A percentile compares a stretch with the other conserved stretches of the same genome.
Conservation (phyloP, 2,113 vertebrate genomes). For the Dipodomys spectabilis region DNA sequence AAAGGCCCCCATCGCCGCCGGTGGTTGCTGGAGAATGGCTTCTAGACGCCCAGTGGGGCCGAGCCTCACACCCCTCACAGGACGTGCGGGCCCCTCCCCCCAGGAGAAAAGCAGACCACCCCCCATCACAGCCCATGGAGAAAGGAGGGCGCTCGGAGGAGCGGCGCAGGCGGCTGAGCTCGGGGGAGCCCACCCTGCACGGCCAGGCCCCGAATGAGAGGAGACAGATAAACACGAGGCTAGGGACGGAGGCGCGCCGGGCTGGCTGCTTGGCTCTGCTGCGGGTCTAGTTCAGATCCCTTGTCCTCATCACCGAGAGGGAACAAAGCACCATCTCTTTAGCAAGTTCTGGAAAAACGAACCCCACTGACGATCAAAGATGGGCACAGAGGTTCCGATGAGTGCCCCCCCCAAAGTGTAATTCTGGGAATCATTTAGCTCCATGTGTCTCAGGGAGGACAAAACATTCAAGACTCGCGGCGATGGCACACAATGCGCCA, state of each 20-base stretch:
- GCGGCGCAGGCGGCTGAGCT: accelerated
- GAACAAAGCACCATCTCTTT: not conserved
- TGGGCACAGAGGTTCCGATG: not conserved
- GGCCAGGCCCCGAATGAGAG: not conserved
- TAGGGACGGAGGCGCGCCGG: too few species aligned
- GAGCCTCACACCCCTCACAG: not conserved
- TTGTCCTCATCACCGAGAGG: not conserved
- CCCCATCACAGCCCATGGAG: not conserved
- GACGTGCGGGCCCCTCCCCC: not conserved
- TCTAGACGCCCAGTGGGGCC: not conserved
- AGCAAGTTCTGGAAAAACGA: not conserved
- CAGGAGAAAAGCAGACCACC: not conserved
- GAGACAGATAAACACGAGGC: too few species aligned
- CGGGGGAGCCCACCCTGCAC: accelerated
- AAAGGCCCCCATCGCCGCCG: not conserved
- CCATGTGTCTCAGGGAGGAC: not conserved
- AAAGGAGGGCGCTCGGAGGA: not conserved
- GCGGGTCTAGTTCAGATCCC: not conserved
- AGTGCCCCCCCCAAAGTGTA: not conserved
- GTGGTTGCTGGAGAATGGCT: not conserved
- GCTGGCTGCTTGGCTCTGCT: not conserved
- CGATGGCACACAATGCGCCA: too few species aligned
- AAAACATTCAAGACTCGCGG: not conserved
- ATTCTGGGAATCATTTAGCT: not conserved
- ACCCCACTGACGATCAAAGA: not conserved